These are phyloP conservation scores for Hemibagrus wyckioides DNA, from an alignment of 2,113 vertebrate genomes.

Conservation along the genomic window DNA sequence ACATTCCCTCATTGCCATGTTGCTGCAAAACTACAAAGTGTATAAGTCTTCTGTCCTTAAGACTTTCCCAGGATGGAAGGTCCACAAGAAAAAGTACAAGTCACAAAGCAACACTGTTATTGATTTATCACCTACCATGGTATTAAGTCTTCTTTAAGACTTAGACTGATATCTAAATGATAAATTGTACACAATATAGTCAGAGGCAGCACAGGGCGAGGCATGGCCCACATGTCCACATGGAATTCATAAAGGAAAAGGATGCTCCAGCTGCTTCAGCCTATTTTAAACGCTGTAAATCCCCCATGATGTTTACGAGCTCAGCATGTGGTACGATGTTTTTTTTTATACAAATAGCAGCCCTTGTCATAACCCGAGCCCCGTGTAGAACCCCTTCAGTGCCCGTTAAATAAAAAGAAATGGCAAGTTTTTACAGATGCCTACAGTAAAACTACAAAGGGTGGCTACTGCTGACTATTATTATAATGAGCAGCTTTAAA, in stretches of 20 bases:
- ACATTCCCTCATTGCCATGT: too few species aligned
- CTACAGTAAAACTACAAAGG: constrained; percentile 49
- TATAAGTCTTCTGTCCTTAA: background rate
- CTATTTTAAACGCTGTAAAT: constrained; percentile 25
- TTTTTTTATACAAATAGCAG: constrained; percentile 35
- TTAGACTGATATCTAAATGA: background rate
- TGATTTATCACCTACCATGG: background rate
- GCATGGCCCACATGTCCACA: background rate
- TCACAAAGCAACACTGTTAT: background rate
- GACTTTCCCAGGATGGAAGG: background rate
- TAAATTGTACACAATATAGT: background rate
- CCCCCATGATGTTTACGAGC: constrained; percentile 25
- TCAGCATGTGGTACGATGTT: constrained; percentile 19
- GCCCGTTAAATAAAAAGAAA: constrained; percentile 53
- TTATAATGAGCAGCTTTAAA: constrained; percentile 56
- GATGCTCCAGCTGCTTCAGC: constrained; percentile 29
- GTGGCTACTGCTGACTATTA: constrained; percentile 43
- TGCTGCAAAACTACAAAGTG: too few species aligned
- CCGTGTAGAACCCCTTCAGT: constrained; percentile 37
- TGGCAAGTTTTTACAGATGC: constrained; percentile 48
- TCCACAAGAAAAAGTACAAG: background rate
- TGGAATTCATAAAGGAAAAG: background rate
- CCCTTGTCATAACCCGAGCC: constrained; percentile 6
- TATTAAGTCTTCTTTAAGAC: background rate
- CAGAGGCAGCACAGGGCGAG: background rate